phyloP scores from a whole-genome alignment of 2,888 invertebrate genomes.

The Protonemura montana region DNA sequence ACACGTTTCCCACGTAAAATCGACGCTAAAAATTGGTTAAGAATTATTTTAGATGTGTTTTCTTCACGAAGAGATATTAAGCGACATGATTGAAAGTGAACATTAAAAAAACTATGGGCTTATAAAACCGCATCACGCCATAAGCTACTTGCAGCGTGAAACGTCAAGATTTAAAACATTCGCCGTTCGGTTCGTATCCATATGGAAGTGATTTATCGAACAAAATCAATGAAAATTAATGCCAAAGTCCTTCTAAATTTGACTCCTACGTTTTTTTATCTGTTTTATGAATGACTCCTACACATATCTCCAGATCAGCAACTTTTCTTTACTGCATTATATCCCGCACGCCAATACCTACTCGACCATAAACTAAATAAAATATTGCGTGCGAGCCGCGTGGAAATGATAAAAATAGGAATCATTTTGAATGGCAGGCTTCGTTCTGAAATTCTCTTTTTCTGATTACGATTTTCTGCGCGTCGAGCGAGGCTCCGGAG shows the following conservation, averaged over 20 bases:
- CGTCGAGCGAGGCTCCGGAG: background rate
- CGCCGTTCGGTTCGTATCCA: background rate
- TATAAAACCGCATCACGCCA: background rate
- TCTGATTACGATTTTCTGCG: background rate
- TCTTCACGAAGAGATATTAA: background rate
- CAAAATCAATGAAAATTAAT: slow-evolving; percentile 19
- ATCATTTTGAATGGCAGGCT: background rate
- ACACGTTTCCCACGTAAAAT: background rate
- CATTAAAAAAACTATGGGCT: background rate
- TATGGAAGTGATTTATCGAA: background rate
- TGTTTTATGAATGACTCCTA: slow-evolving; percentile 37
- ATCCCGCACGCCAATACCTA: slow-evolving; percentile 16
- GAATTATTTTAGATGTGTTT: background rate
- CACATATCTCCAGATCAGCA: slow-evolving; percentile 3
- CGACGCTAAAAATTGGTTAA: background rate
- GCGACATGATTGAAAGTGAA: background rate
- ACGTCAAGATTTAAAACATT: background rate
- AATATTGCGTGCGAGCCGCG: slow-evolving; percentile 1
- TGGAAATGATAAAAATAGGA: slow-evolving; percentile 12
- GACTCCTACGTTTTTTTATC: background rate
- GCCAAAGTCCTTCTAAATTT: background rate
- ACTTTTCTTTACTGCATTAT: slow-evolving; percentile 20
- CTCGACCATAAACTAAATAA: slow-evolving; percentile 30
- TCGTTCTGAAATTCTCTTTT: background rate
- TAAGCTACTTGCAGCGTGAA: background rate